Percentiles rank a stretch among this genome's conserved stretches.
Conservation (phyloP, 1,140 invertebrate species). For the Cepaea nemoralis region DNA sequence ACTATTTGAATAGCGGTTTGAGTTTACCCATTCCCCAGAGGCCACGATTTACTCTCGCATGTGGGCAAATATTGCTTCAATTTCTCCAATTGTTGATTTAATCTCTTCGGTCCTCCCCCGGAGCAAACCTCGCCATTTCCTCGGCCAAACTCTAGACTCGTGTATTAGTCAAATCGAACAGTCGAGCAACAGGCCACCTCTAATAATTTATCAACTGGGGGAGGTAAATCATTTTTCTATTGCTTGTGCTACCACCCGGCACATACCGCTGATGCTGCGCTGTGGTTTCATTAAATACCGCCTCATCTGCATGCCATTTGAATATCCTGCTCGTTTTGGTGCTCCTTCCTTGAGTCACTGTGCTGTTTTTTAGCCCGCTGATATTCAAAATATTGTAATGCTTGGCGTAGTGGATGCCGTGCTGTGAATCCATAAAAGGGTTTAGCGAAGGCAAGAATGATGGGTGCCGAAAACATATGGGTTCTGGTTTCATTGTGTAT, state of each 20-base stretch:
- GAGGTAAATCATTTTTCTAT: slow-evolving; percentile 38
- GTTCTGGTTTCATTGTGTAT: neutral
- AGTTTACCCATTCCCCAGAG: neutral
- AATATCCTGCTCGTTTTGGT: slow-evolving; percentile 24
- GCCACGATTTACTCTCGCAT: slow-evolving; percentile 35
- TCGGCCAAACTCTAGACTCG: neutral
- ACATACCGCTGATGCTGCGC: neutral
- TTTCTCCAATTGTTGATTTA: slow-evolving; percentile 45
- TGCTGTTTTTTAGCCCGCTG: neutral
- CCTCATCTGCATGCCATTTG: slow-evolving; percentile 29
- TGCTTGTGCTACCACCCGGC: neutral
- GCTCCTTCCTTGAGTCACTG: neutral
- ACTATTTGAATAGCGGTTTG: neutral
- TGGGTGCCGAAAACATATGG: neutral
- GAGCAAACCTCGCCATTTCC: neutral
- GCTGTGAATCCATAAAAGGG: neutral
- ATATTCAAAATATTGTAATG: slow-evolving; percentile 8
- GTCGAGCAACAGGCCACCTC: neutral
- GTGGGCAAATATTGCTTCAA: slow-evolving; percentile 36
- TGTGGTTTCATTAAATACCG: slow-evolving; percentile 26
- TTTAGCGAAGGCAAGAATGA: neutral
- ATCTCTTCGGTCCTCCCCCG: slow-evolving; percentile 14
- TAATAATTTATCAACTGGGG: slow-evolving; percentile 20
- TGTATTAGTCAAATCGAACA: neutral
- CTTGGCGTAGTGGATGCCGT: neutral